These are phyloP conservation scores for Sialia sialis DNA, from an alignment of 2,113 vertebrate genomes.

Conservation along the genomic window DNA sequence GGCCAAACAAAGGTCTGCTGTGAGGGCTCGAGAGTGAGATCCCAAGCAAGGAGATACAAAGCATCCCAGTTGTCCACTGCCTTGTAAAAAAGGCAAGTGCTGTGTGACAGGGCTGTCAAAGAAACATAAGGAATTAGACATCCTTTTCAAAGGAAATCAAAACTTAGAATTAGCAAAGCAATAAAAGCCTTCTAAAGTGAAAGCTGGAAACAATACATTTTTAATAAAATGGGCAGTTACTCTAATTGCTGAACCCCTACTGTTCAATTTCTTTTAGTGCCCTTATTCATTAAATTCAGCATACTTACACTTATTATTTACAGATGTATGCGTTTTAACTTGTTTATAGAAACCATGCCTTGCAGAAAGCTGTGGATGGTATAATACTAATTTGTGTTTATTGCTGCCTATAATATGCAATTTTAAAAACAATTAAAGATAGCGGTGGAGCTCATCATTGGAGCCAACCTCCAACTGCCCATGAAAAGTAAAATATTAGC, in stretches of 20 bases:
- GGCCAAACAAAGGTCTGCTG: neutral
- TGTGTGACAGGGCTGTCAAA: neutral
- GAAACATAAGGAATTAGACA: neutral
- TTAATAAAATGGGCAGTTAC: slow-evolving; percentile 74
- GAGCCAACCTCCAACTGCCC: slow-evolving; percentile 18
- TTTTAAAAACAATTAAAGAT: slow-evolving; percentile 59
- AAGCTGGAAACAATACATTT: slow-evolving; percentile 72
- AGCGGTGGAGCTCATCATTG: neutral
- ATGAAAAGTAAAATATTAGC: slow-evolving; percentile 16
- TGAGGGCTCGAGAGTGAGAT: accelerated
- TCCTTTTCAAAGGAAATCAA: slow-evolving; percentile 7
- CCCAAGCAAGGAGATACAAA: accelerated
- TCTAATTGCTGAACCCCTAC: slow-evolving; percentile 72
- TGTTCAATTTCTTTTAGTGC: slow-evolving; percentile 75
- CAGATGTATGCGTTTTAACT: slow-evolving; percentile 72
- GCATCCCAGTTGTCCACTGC: neutral
- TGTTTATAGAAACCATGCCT: slow-evolving; percentile 69
- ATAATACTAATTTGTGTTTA: slow-evolving; percentile 48
- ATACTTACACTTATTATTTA: slow-evolving; percentile 74
- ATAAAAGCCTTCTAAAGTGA: slow-evolving; percentile 52
- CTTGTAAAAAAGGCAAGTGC: neutral
- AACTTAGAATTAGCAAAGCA: slow-evolving; percentile 36
- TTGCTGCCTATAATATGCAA: slow-evolving; percentile 62
- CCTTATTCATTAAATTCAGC: slow-evolving; percentile 74
- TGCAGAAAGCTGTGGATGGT: slow-evolving; percentile 48